These are phyloP conservation scores for Urocynchramus pylzowi DNA, from an alignment of 2,113 vertebrate species.

Conservation along the genomic window DNA sequence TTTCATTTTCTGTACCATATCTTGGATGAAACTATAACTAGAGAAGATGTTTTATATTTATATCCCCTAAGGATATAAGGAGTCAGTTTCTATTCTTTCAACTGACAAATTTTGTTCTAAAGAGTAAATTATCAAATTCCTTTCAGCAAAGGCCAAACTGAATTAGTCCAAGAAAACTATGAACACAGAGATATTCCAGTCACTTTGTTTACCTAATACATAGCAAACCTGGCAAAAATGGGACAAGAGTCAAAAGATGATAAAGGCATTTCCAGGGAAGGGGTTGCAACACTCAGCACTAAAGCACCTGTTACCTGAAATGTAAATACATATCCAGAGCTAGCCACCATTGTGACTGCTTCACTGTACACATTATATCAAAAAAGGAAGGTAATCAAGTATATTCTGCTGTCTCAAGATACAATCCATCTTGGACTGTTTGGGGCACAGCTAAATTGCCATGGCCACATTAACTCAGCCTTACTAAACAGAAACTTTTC, in stretches of 20 bases:
- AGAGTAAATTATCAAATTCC: not conserved
- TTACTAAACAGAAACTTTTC: not conserved
- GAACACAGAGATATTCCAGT: not conserved
- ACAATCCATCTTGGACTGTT: not conserved
- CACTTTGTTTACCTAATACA: not conserved
- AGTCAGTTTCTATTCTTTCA: not conserved
- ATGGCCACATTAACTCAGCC: not conserved
- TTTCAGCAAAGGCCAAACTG: not conserved
- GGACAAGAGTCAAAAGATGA: not conserved
- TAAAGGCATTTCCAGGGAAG: not conserved
- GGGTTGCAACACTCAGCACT: not conserved
- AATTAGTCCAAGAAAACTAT: not conserved
- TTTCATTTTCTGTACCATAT: not conserved
- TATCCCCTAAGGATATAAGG: not conserved
- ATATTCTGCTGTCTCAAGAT: not conserved
- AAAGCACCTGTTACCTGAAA: rapidly evolving
- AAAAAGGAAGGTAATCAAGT: not conserved
- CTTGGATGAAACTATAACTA: not conserved
- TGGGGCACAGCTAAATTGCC: not conserved
- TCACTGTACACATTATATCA: not conserved
- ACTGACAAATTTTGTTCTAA: not conserved
- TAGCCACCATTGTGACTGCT: not conserved
- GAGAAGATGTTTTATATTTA: not conserved
- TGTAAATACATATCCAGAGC: not conserved
- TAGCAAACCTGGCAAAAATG: not conserved